phyloP scores from a whole-genome alignment of 2,797 vertebrate genomes.

The Sebastes nivosus region DNA sequence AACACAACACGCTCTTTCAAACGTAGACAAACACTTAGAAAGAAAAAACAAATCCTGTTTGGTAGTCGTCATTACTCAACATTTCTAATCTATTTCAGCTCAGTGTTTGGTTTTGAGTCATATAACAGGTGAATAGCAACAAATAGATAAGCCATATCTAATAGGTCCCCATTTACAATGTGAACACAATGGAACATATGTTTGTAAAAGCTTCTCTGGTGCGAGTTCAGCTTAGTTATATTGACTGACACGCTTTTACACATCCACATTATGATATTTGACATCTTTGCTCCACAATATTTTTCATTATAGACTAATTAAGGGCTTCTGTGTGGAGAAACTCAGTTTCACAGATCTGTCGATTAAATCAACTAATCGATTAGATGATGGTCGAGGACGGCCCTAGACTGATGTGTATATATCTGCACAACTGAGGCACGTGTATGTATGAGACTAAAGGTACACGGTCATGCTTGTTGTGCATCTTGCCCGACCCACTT shows the following conservation, averaged over 20 bases:
- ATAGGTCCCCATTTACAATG: not conserved
- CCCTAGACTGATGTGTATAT: not conserved
- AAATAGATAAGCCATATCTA: not conserved
- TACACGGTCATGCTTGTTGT: no score
- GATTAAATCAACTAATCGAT: no score
- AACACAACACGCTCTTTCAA: not conserved
- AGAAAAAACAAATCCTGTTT: not conserved
- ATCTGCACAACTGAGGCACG: not conserved
- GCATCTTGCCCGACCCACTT: not conserved
- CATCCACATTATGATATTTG: not conserved
- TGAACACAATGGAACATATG: constrained; percentile 14
- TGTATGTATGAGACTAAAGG: not conserved
- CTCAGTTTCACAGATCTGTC: no score
- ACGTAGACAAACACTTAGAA: not conserved
- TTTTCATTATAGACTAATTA: not conserved
- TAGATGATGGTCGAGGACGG: not conserved
- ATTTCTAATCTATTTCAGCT: not conserved
- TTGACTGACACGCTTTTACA: not conserved
- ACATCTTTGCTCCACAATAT: not conserved
- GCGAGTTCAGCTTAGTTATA: not conserved
- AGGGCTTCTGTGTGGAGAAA: no score
- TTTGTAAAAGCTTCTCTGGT: not conserved
- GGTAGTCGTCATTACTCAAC: not conserved
- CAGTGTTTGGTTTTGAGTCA: not conserved
- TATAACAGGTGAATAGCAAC: not conserved